A percentile compares a stretch with the other conserved stretches of the same genome.
These are phyloP conservation scores for Falco punctatus DNA, from an alignment of 2,113 vertebrate species.

Conservation along the genomic window DNA sequence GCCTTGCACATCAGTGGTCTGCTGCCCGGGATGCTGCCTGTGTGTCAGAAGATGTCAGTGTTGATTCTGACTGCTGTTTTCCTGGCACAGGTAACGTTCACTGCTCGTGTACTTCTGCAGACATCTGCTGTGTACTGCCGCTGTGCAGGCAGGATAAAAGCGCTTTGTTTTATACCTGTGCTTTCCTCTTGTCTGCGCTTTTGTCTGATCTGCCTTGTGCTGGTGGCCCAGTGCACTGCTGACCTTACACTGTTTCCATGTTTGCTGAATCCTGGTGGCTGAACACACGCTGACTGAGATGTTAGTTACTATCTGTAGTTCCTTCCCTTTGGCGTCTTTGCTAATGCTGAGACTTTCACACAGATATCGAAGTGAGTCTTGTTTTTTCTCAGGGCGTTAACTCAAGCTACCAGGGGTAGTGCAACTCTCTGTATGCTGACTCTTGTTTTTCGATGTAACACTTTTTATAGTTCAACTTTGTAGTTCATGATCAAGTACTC, in stretches of 20 bases:
- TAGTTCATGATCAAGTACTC: background rate
- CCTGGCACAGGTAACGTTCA: background rate
- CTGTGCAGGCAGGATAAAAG: background rate
- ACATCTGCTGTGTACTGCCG: background rate
- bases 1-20: background rate
- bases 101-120: background rate
- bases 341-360: background rate
- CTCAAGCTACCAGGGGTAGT: background rate
- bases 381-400: background rate
- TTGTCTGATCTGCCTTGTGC: background rate
- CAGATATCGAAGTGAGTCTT: background rate
- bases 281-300: background rate
- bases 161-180: accelerated
- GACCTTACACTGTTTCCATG: accelerated
- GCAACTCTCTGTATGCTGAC: background rate
- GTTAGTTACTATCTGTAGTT: background rate
- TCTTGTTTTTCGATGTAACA: accelerated
- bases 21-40: background rate
- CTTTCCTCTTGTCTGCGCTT: background rate
- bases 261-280: background rate
- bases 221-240: background rate
- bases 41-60: background rate
- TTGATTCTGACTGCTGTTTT: background rate
- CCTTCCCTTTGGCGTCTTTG: background rate
- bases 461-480: background rate